Evolutionary conservation across 2,113 vertebrate genomes (phyloP).

Genomic region (Oreochromis niloticus): DNA sequence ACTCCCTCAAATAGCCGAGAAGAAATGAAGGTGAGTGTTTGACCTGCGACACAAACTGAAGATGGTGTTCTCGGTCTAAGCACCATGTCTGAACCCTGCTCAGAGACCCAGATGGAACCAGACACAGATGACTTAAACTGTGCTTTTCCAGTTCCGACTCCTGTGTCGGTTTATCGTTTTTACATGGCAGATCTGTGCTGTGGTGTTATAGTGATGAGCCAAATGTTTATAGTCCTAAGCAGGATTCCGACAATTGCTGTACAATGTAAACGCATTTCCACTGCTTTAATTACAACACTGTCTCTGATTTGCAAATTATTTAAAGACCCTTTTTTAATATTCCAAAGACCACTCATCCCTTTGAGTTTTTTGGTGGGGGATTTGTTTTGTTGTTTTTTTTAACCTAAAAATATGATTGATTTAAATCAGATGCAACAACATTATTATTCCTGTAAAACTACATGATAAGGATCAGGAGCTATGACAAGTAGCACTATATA

Average conservation of each 20-base stretch:
- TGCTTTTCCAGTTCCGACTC: neutral
- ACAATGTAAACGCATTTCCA: neutral
- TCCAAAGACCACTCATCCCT: neutral
- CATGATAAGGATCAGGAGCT: neutral
- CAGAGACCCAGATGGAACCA: neutral
- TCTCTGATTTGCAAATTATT: neutral
- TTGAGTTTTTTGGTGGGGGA: neutral
- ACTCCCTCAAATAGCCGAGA: constrained; percentile 82
- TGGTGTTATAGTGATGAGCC: neutral
- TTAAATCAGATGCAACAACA: neutral
- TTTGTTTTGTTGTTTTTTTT: neutral
- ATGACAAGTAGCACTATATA: neutral
- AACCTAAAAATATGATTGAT: neutral
- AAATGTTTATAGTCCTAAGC: neutral
- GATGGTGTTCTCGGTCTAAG: neutral
- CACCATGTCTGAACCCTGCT: neutral
- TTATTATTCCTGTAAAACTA: neutral
- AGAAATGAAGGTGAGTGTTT: constrained; percentile 91
- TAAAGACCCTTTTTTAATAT: neutral
- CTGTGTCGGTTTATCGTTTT: neutral
- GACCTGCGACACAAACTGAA: neutral
- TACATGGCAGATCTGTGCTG: neutral
- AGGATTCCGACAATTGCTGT: neutral
- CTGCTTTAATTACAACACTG: neutral
- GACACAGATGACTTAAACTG: neutral